Conservation (phyloP, 1,140 invertebrate species). For the Bilobella aurantiaca region DNA sequence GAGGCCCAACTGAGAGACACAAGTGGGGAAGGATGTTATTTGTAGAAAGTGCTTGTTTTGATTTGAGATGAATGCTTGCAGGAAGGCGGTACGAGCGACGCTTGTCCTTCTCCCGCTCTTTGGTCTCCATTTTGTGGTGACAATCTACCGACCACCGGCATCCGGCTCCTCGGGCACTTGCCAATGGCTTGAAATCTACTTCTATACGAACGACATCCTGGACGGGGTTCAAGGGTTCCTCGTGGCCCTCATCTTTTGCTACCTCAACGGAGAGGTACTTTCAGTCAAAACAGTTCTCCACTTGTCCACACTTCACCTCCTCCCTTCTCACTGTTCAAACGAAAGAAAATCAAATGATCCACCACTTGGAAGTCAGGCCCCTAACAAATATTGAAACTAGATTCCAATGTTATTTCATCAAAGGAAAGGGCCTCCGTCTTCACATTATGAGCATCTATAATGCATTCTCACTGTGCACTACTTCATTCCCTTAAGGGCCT, state of each 20-base stretch:
- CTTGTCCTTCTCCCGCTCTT: slow-evolving; percentile 50
- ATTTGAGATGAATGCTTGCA: slow-evolving; percentile 26
- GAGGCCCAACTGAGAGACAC: no score
- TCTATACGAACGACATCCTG: slow-evolving; percentile 40
- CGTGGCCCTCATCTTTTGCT: slow-evolving; percentile 47
- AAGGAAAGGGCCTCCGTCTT: not conserved
- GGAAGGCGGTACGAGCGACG: slow-evolving; percentile 49
- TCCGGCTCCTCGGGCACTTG: slow-evolving; percentile 34
- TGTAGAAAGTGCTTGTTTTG: not conserved
- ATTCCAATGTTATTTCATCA: not conserved
- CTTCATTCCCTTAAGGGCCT: no score
- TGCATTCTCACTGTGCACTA: no score
- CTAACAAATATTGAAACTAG: not conserved
- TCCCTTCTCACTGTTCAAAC: not conserved
- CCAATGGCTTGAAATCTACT: slow-evolving; percentile 39
- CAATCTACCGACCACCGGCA: slow-evolving; percentile 43
- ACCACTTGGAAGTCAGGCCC: not conserved
- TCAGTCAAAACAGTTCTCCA: not conserved
- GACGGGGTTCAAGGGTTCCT: slow-evolving; percentile 43
- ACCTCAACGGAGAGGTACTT: slow-evolving; percentile 46
- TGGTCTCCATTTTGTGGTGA: slow-evolving; percentile 49
- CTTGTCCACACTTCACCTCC: not conserved
- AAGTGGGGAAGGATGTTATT: no score
- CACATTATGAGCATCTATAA: no score
- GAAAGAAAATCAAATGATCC: not conserved